Percentiles rank a stretch among this genome's conserved stretches.
Conservation (phyloP, 1,140 invertebrate genomes). For the Dendrolimus kikuchii region DNA sequence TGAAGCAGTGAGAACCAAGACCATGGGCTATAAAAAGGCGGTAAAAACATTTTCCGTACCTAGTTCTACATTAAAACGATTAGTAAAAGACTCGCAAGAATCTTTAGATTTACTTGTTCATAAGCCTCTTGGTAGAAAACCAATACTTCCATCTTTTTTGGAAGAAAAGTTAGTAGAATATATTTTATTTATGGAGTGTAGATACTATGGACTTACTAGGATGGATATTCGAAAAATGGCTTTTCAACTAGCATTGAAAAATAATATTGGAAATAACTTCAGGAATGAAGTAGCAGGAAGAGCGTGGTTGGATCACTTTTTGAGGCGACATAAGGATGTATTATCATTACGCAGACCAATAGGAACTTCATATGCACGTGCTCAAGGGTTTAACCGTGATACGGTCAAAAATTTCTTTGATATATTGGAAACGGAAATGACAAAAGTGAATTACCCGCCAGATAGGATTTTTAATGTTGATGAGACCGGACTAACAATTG, state of each 20-base stretch:
- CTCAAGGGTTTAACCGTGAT: slow-evolving; percentile 32
- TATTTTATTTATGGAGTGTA: slow-evolving; percentile 21
- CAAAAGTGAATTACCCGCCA: slow-evolving; percentile 28
- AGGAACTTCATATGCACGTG: slow-evolving; percentile 30
- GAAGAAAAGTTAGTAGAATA: slow-evolving; percentile 17
- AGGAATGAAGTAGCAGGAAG: slow-evolving; percentile 12
- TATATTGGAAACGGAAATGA: slow-evolving; percentile 25
- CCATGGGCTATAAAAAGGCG: slow-evolving; percentile 10
- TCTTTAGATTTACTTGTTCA: background rate
- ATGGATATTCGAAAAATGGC: slow-evolving; percentile 20
- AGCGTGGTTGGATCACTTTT: slow-evolving; percentile 24
- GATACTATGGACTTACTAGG: slow-evolving; percentile 18
- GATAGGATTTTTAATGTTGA: slow-evolving; percentile 46
- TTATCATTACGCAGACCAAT: slow-evolving; percentile 35
- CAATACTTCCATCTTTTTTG: slow-evolving; percentile 7
- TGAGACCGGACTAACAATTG: slow-evolving; percentile 35
- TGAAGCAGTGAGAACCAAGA: slow-evolving; percentile 8
- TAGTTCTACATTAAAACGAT: slow-evolving; percentile 6
- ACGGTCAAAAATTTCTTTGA: slow-evolving; percentile 31
- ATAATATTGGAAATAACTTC: slow-evolving; percentile 18
- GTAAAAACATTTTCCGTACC: slow-evolving; percentile 5
- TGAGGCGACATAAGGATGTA: slow-evolving; percentile 23
- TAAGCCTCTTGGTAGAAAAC: slow-evolving; percentile 7
- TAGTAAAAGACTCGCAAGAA: background rate
- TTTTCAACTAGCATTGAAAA: slow-evolving; percentile 17